phyloP scores from a whole-genome alignment of 2,888 invertebrate species.

The Euplagia quadripunctaria region DNA sequence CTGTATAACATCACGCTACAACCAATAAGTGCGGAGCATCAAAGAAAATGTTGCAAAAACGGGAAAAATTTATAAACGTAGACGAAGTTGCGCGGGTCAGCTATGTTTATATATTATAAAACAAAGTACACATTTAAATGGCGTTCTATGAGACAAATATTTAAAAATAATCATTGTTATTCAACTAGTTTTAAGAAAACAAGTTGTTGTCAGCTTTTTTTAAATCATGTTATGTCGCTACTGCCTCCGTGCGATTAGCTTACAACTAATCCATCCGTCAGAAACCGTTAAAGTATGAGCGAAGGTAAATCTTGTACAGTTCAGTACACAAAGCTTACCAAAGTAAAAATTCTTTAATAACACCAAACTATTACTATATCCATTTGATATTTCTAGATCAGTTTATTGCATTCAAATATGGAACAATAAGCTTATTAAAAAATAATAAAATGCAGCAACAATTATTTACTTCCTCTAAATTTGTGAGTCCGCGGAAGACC shows the following conservation, averaged over 20 bases:
- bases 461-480: too few species aligned
- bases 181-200: conserved; percentile 13
- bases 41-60: too few species aligned
- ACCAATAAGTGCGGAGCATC: too few species aligned
- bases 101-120: too few species aligned
- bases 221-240: conserved; percentile 24
- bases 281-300: conserved; percentile 35
- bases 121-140: too few species aligned
- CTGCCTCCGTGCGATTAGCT: conserved; percentile 35
- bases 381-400: not conserved
- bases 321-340: conserved; percentile 7
- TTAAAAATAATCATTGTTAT: not conserved
- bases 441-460: too few species aligned
- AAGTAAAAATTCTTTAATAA: not conserved
- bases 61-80: too few species aligned
- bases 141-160: too few species aligned
- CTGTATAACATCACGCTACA: too few species aligned
- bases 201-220: conserved; percentile 20
- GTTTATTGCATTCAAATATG: not conserved
- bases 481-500: not conserved
- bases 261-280: conserved; percentile 40
- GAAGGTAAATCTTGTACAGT: conserved; percentile 30
- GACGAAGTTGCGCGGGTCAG: too few species aligned
- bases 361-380: not conserved
- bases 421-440: not conserved